Evolutionary conservation across 2,797 vertebrate species (phyloP).

Genomic region (Decapterus maruadsi): DNA sequence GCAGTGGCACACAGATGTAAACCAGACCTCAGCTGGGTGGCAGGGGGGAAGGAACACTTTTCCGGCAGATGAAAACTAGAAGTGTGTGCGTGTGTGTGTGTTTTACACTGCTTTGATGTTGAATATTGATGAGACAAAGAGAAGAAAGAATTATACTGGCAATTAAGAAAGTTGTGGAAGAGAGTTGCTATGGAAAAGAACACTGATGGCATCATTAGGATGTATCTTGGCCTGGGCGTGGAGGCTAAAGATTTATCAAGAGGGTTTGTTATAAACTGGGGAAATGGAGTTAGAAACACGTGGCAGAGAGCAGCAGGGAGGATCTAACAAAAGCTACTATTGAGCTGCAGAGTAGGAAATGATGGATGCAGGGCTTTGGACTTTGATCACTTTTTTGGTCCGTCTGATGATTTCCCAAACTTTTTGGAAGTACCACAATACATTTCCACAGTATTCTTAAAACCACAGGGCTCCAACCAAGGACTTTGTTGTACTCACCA

Average conservation of each 20-base stretch:
- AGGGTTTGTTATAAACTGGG: not conserved
- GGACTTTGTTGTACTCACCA: not conserved
- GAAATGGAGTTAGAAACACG: not conserved
- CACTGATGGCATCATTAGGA: not conserved
- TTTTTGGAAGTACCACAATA: too few species aligned
- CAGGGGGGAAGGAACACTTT: not conserved
- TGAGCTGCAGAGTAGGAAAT: not conserved
- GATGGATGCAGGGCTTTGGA: too few species aligned
- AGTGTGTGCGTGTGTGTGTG: slow-evolving; percentile 19
- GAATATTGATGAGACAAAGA: slow-evolving; percentile 16
- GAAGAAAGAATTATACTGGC: slow-evolving; percentile 4
- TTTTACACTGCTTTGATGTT: slow-evolving; percentile 52
- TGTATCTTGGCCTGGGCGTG: not conserved
- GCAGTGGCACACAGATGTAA: slow-evolving; percentile 60
- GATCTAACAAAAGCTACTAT: not conserved
- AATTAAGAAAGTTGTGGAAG: not conserved
- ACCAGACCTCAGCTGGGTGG: slow-evolving; percentile 51
- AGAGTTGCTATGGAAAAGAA: not conserved
- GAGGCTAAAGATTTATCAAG: not conserved
- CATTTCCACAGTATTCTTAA: too few species aligned
- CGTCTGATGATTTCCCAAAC: too few species aligned
- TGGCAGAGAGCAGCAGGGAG: not conserved
- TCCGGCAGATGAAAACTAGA: slow-evolving; percentile 21
- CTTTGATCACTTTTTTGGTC: too few species aligned
- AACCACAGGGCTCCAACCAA: not conserved